These are phyloP conservation scores for Tryphoninae sp. DNA, from an alignment of 2,888 invertebrate species.

Conservation along the genomic window DNA sequence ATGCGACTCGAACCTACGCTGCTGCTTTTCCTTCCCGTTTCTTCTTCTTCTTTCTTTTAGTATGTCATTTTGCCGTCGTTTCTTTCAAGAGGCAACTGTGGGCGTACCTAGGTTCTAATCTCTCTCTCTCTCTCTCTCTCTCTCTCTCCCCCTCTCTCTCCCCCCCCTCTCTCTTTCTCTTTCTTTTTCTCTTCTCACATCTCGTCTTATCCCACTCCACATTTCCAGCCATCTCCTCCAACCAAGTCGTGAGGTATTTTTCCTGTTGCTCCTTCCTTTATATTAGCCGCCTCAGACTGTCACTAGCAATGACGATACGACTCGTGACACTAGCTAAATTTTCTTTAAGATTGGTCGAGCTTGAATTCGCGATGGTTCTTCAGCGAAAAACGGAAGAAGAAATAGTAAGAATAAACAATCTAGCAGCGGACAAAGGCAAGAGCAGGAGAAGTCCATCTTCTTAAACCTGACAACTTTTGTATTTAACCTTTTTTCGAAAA, in stretches of 20 bases:
- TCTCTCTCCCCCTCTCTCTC: no score
- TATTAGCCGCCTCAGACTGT: constrained; percentile 19
- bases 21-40: constrained; percentile 3
- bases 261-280: constrained; percentile 44
- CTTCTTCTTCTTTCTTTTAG: constrained; percentile 4
- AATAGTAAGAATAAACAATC: no score
- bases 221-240: constrained; percentile 14
- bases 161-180: no score
- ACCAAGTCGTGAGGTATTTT: constrained; percentile 45
- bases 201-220: constrained; percentile 3
- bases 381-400: no score
- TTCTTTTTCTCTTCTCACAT: constrained; percentile 31
- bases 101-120: constrained; percentile 36
- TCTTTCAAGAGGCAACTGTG: neutral
- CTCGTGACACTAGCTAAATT: no score
- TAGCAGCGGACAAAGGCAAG: no score
- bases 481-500: no score
- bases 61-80: constrained; percentile 1
- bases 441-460: no score
- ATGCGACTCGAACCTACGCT: constrained; percentile 43
- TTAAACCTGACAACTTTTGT: no score
- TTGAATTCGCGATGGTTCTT: no score
- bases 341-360: no score
- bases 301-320: no score
- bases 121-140: constrained; percentile 40